phyloP scores from a whole-genome alignment of 2,888 invertebrate species.

The Helicoverpa assulta region DNA sequence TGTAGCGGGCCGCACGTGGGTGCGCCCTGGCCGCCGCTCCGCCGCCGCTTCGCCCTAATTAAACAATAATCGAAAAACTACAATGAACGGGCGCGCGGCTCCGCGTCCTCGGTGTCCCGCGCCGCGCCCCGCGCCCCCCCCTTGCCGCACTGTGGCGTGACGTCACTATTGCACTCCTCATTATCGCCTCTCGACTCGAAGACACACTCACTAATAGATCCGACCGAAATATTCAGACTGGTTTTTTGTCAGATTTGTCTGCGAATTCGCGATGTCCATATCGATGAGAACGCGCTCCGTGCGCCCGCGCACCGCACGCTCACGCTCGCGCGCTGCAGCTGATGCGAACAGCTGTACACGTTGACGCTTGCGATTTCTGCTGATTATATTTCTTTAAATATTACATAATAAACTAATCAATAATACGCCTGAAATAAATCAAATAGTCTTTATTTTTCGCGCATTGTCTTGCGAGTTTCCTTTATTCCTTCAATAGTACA shows the following conservation, averaged over 20 bases:
- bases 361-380: slow-evolving; percentile 34
- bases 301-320: slow-evolving; percentile 69
- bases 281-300: slow-evolving; percentile 68
- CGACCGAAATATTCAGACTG: slow-evolving; percentile 77
- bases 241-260: slow-evolving; percentile 74
- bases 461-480: neutral
- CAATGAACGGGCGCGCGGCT: slow-evolving; percentile 90
- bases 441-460: neutral
- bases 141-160: slow-evolving; percentile 73
- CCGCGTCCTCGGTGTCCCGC: slow-evolving; percentile 82
- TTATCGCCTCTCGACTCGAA: slow-evolving; percentile 86
- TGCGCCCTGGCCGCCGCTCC: slow-evolving; percentile 86
- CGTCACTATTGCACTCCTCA: slow-evolving; percentile 89
- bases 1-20: slow-evolving; percentile 78
- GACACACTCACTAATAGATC: slow-evolving; percentile 81
- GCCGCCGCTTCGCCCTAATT: slow-evolving; percentile 91
- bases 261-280: slow-evolving; percentile 69
- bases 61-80: slow-evolving; percentile 91
- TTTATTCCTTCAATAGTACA: slow-evolving; percentile 6
- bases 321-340: slow-evolving; percentile 48
- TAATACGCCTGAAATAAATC: neutral
- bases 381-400: slow-evolving; percentile 40
- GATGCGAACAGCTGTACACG: slow-evolving; percentile 45
- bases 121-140: slow-evolving; percentile 61
- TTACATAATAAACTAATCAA: slow-evolving; percentile 16